Percentiles rank a stretch among this genome's conserved stretches.
phyloP scores from a whole-genome alignment of 2,113 vertebrate species.

The Cinclus cinclus region DNA sequence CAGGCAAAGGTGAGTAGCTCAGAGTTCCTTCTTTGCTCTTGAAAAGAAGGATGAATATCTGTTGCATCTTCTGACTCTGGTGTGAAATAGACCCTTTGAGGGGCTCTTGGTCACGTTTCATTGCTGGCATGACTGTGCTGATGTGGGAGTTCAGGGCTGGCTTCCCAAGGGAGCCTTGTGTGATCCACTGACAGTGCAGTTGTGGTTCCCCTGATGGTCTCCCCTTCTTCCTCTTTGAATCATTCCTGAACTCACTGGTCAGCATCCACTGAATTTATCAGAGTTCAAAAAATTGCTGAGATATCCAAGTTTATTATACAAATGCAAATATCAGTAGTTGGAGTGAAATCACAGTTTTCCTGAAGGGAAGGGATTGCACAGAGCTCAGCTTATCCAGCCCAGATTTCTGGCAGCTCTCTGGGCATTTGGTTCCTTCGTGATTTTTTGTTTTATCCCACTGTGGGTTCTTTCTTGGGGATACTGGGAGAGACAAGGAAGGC shows the following conservation, averaged over 20 bases:
- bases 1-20: background rate
- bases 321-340: background rate
- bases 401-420: background rate
- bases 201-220: background rate
- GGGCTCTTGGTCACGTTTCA: background rate
- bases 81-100: background rate
- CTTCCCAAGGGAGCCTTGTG: background rate
- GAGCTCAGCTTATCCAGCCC: background rate
- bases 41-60: background rate
- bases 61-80: background rate
- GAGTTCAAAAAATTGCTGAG: background rate
- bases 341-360: background rate
- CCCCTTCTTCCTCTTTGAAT: background rate
- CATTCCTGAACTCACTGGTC: background rate
- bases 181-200: fast-evolving
- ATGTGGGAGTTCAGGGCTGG: background rate
- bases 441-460: background rate
- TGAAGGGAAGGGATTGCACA: background rate
- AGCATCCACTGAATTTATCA: background rate
- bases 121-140: background rate
- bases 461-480: background rate
- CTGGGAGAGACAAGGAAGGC: background rate
- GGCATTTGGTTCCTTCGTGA: background rate
- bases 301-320: background rate
- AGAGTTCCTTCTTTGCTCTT: background rate